Conservation (phyloP, 2,113 vertebrate species). For the Elanoides forficatus region DNA sequence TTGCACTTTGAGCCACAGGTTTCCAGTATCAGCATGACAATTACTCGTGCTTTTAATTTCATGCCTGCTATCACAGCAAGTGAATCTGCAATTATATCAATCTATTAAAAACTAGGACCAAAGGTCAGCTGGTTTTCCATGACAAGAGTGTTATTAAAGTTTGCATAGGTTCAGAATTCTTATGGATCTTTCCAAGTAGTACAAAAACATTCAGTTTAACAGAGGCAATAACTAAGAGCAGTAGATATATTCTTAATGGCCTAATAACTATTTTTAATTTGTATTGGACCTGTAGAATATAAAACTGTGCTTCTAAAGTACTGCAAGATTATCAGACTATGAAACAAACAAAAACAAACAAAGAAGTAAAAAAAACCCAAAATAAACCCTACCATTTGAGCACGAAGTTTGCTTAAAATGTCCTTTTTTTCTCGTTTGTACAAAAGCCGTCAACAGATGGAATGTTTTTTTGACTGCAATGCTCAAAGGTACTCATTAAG, state of each 20-base stretch:
- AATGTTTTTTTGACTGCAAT: slow-evolving; percentile 48
- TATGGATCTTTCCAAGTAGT: not conserved
- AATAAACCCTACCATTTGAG: not conserved
- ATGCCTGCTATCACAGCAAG: not conserved
- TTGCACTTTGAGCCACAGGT: not conserved
- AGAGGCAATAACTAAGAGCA: slow-evolving; percentile 15
- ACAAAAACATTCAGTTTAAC: not conserved
- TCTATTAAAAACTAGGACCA: not conserved
- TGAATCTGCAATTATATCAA: not conserved
- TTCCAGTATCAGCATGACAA: not conserved
- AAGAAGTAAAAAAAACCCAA: not conserved
- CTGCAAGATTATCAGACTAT: not conserved
- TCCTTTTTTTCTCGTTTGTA: slow-evolving; percentile 60
- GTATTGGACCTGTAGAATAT: not conserved
- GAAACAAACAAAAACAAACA: not conserved
- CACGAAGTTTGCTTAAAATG: slow-evolving; percentile 46
- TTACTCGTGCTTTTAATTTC: not conserved
- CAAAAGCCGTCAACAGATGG: slow-evolving; percentile 13
- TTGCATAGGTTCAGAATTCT: not conserved
- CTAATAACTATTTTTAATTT: slow-evolving; percentile 42
- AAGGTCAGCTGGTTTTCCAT: not conserved
- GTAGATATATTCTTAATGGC: not conserved
- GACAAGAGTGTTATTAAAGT: not conserved
- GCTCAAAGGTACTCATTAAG: slow-evolving; percentile 63
- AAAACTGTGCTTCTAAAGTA: not conserved